These are phyloP conservation scores for Trichogramma pretiosum DNA, from an alignment of 1,140 invertebrate species.

Conservation along the genomic window DNA sequence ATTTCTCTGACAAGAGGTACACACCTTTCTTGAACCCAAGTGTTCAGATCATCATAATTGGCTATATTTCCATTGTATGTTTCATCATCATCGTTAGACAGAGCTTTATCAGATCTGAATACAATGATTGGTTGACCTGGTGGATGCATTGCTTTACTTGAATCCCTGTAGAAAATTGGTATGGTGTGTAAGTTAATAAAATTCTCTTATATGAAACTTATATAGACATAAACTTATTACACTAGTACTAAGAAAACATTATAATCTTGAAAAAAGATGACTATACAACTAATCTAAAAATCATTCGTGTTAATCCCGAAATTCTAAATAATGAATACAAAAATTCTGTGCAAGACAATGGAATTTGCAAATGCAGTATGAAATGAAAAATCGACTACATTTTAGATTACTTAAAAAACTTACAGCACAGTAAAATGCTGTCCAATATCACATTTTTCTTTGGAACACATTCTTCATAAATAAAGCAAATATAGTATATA, in stretches of 20 bases:
- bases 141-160: conserved; percentile 70
- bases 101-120: conserved; percentile 68
- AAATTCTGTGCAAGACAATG: background rate
- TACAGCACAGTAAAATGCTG: conserved; percentile 37
- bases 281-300: background rate
- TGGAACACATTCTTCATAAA: conserved; percentile 42
- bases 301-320: background rate
- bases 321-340: conserved; percentile 7
- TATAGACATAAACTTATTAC: background rate
- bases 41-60: conserved; percentile 69
- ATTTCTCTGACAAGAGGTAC: conserved; percentile 84
- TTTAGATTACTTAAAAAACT: conserved; percentile 35
- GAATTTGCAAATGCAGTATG: background rate
- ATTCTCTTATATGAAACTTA: background rate
- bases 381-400: no score
- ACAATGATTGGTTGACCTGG: conserved; percentile 69
- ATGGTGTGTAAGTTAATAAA: background rate
- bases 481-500: conserved; percentile 20
- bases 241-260: conserved; percentile 6
- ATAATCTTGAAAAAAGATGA: conserved; percentile 5
- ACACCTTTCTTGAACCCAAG: conserved; percentile 85
- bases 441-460: conserved; percentile 41
- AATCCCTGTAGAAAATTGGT: conserved; percentile 40
- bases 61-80: conserved; percentile 63
- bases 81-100: conserved; percentile 73